Evolutionary conservation across 2,888 invertebrate genomes (phyloP), one percentile per base, ranked within the genome.

Genomic region (Orthosia gracilis): DNA sequence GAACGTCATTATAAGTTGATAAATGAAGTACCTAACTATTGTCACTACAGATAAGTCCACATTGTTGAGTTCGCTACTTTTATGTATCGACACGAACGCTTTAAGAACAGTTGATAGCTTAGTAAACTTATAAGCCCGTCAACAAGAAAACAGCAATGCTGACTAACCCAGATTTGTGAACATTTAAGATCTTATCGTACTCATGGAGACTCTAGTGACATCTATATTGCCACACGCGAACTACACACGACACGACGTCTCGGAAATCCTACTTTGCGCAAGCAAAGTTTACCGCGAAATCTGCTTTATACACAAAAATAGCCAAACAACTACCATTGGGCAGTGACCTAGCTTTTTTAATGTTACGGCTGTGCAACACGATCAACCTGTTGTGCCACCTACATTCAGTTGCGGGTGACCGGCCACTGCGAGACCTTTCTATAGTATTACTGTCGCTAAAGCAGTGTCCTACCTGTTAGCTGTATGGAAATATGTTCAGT

Each of bases 401-500:
- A 40, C 49, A 23, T 58, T 69, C 23, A 45, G n/a, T 50, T n/a
- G 45, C 47, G 17, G 26, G 23, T 69, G 61, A 12, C 62, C 45
- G 50, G 5, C 23, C 45, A 59, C 15, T 4, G 12, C 18, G 21
- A 23, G 15, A 45, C 18, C 31, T 47, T 58, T 49, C 9, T 62
- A 26, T 40, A 58, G 26, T 47, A 58, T 52, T 13, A 55, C 13
- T 31, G 31, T 52, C 18, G 64, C 40, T 31, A 26, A 18, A 26
- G 21, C 50, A 47, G 45, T 47, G n/a, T 52, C 57, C 26, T 62
- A 76, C 71, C 94, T 89, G 92, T 40, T 40, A 40, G 40, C 40
- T 40, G 40, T 49, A 11, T 9, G 45, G 12, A 70, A 61, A 59
- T 9, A 70, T 31, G 2, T 47, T 18, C n/a, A 40, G 18, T 15